These are phyloP conservation scores for Sinocyclocheilus anshuiensis DNA, from an alignment of 2,113 vertebrate species.

Conservation along the genomic window DNA sequence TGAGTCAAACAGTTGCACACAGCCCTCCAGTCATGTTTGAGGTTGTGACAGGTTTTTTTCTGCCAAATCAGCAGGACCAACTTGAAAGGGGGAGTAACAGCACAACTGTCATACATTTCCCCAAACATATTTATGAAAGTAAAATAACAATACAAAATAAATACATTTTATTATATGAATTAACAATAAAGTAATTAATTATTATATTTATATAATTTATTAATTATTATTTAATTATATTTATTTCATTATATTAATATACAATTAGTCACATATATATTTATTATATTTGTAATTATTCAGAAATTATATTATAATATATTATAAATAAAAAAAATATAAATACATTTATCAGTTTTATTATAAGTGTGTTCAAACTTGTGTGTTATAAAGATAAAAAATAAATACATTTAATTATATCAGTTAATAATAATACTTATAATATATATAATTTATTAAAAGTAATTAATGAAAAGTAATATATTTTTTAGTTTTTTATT, in stretches of 20 bases:
- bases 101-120: background rate
- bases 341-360: background rate
- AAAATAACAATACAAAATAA: background rate
- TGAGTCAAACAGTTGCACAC: background rate
- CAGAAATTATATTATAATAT: too few relatives aligned
- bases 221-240: background rate
- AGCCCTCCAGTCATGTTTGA: conserved; percentile 55
- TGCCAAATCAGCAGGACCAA: conserved; percentile 63
- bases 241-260: background rate
- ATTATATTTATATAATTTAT: background rate
- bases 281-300: background rate
- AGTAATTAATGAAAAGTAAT: too few relatives aligned
- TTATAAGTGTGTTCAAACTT: conserved; percentile 5
- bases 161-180: background rate
- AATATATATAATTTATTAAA: too few relatives aligned
- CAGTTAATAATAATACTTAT: too few relatives aligned
- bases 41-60: conserved; percentile 52
- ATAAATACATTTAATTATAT: too few relatives aligned
- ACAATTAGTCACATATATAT: background rate
- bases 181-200: background rate
- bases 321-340: too few relatives aligned
- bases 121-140: background rate
- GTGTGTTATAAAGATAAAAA: background rate
- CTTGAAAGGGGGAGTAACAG: background rate
- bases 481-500: too few relatives aligned